These are phyloP conservation scores for Cheilosia pagana DNA, from an alignment of 2,888 invertebrate genomes.

Conservation along the genomic window DNA sequence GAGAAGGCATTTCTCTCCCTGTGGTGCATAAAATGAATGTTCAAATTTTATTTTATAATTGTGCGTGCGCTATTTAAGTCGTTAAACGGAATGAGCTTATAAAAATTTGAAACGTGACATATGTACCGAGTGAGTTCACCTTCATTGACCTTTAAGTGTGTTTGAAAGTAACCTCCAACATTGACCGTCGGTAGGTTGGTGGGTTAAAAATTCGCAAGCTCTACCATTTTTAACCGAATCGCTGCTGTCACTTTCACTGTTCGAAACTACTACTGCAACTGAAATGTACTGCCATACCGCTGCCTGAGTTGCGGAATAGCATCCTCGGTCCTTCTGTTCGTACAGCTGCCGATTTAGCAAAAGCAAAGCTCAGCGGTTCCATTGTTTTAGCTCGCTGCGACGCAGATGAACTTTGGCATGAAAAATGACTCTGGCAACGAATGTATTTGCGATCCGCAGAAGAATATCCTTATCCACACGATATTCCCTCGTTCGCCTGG, in stretches of 20 bases:
- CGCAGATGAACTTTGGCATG: slow-evolving; percentile 75
- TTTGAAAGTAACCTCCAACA: slow-evolving; percentile 5
- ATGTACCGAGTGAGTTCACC: slow-evolving; percentile 26
- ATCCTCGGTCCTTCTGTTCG: slow-evolving; percentile 17
- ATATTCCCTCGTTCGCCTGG: slow-evolving; percentile 31
- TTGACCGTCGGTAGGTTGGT: background rate
- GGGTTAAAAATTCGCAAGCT: slow-evolving; percentile 28
- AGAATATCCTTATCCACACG: slow-evolving; percentile 56
- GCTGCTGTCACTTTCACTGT: slow-evolving; percentile 37
- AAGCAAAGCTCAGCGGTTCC: slow-evolving; percentile 69
- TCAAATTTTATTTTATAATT: slow-evolving; percentile 31
- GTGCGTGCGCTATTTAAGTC: background rate
- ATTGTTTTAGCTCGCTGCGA: slow-evolving; percentile 69
- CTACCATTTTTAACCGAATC: slow-evolving; percentile 21
- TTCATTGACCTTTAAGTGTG: background rate
- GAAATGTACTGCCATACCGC: slow-evolving; percentile 25
- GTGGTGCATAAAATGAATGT: slow-evolving; percentile 16
- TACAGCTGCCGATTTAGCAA: slow-evolving; percentile 38
- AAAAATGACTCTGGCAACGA: slow-evolving; percentile 75
- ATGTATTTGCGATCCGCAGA: slow-evolving; percentile 63
- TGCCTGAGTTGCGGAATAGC: slow-evolving; percentile 41
- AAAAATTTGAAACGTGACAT: slow-evolving; percentile 9
- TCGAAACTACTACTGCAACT: slow-evolving; percentile 28
- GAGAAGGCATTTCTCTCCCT: background rate
- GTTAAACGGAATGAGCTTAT: slow-evolving; percentile 5